Evolutionary conservation across 2,888 invertebrate species (phyloP), one percentile per base, ranked within the genome.

Genomic region (Cheiracanthium punctorium): DNA sequence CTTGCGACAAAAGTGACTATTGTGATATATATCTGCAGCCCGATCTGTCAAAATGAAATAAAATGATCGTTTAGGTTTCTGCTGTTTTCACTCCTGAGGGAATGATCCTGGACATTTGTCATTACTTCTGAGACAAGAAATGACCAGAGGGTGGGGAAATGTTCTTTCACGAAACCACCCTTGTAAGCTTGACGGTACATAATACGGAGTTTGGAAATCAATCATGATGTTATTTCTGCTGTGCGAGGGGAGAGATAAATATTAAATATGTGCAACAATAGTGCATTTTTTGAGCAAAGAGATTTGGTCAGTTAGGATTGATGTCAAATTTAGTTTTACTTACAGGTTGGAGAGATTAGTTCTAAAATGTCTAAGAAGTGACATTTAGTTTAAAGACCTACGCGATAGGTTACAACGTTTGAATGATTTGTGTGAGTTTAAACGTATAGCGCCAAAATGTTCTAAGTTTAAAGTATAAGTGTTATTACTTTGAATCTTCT

Each of bases 121-220:
- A 48, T 48, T 48, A 10, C 43, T 17, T 7, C 43, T 17, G 43
- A 48, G 43, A 48, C 43, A 48, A n/a, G 43, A 17, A 17, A 48
- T 48, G 43, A 48, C 43, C 43, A 48, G 43, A 48, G 43, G 43
- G 43, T 48, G 43, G 43, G 43, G 43, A 48, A n/a, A n/a, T 48
- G 14, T 7, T 48, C 43, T 48, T 48, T 48, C 43, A 2, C 2
- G 43, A 48, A 48, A 48, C 43, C 43, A 48, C n/a, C n/a, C n/a
- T n/a, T 17, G 43, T 17, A 17, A 48, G 43, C 14, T 48, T 10
- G 43, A 48, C 14, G 43, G 43, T 17, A 48, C 43, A 48, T 48
- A 48, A 17, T 12, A 7, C 14, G 14, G 10, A 17, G 7, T 48
- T 48, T 2, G 43, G 14, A 48, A 48, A 48, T 48, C 43, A 48